These are phyloP conservation scores for Epirrita christyi DNA, from an alignment of 2,888 invertebrate species.

Conservation along the genomic window DNA sequence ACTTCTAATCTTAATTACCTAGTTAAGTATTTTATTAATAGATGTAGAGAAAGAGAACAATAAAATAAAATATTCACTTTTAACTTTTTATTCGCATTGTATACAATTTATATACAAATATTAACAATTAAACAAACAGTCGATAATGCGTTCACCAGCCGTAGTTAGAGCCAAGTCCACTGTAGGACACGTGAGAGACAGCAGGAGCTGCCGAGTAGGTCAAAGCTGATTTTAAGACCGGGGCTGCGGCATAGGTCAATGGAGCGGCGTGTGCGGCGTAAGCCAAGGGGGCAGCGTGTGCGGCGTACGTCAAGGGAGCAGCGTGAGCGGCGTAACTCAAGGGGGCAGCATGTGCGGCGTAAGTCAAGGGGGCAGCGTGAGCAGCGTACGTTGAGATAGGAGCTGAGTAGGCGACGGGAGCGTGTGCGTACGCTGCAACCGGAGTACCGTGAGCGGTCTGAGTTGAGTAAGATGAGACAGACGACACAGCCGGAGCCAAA, in stretches of 20 bases:
- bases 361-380: conserved; percentile 55
- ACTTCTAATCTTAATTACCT: too few species aligned
- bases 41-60: too few species aligned
- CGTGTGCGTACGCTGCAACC: conserved; percentile 52
- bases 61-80: conserved; percentile 36
- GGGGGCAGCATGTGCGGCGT: conserved; percentile 50
- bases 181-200: conserved; percentile 87
- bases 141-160: conserved; percentile 83
- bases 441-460: conserved; percentile 46
- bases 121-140: conserved; percentile 60
- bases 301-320: conserved; percentile 33
- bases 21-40: too few species aligned
- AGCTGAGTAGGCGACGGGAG: conserved; percentile 41
- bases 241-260: conserved; percentile 50
- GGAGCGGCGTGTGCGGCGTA: conserved; percentile 36
- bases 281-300: conserved; percentile 10
- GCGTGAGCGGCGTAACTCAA: conserved; percentile 34
- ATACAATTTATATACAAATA: conserved; percentile 73
- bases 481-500: conserved; percentile 48
- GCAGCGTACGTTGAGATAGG: conserved; percentile 59
- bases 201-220: conserved; percentile 84
- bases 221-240: conserved; percentile 68
- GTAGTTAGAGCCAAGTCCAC: conserved; percentile 86
- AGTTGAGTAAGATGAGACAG: conserved; percentile 45
- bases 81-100: conserved; percentile 68